Percentiles rank a stretch among this genome's conserved stretches.
Evolutionary conservation across 2,888 invertebrate genomes (phyloP).

Genomic region (Clitarchus hookeri): DNA sequence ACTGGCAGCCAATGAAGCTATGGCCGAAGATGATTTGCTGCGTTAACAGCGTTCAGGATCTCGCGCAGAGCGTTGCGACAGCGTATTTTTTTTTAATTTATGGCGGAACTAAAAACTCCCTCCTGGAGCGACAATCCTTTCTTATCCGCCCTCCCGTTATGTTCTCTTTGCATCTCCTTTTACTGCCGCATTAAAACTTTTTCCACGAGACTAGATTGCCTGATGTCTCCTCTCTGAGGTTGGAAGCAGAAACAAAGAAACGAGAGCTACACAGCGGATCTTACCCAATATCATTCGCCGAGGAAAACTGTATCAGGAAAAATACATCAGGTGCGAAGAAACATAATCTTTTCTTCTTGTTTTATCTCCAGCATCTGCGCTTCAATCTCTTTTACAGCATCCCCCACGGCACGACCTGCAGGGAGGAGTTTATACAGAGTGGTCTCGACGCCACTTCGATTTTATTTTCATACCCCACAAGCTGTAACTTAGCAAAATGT

Average conservation of each 20-base stretch:
- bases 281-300: neutral
- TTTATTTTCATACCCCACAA: neutral
- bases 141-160: neutral
- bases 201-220: neutral
- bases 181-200: conserved; percentile 14
- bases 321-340: neutral
- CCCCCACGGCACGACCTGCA: neutral
- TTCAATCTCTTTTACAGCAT: neutral
- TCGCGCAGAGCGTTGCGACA: neutral
- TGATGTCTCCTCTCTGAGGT: neutral
- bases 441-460: neutral
- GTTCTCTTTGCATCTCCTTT: neutral
- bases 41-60: neutral
- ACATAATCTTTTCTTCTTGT: neutral
- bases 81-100: neutral
- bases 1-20: neutral
- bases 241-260: neutral
- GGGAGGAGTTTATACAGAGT: neutral
- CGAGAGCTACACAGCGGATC: neutral
- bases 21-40: conserved; percentile 8
- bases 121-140: neutral
- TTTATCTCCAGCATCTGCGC: neutral
- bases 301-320: neutral
- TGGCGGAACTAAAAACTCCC: neutral
- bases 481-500: neutral